Evolutionary conservation across 2,113 vertebrate species (phyloP).

Genomic region (Todiramphus saurophagus): DNA sequence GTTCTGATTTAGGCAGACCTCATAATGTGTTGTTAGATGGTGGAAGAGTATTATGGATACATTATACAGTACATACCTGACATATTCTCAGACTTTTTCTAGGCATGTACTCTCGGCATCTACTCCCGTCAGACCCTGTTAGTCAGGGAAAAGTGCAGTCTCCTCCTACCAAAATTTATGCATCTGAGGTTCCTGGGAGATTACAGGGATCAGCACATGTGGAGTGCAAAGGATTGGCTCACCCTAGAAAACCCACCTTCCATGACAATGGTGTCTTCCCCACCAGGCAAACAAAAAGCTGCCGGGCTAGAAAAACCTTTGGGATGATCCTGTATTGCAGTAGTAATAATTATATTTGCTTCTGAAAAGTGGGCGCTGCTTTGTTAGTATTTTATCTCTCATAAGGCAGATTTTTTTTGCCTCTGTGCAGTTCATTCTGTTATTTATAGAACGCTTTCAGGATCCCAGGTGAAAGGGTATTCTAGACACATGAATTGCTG

Average conservation of each 20-base stretch:
- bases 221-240: background rate
- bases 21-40: background rate
- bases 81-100: background rate
- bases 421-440: background rate
- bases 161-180: background rate
- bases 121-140: background rate
- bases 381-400: background rate
- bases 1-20: background rate
- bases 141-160: background rate
- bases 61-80: background rate
- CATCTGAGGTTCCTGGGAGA: background rate
- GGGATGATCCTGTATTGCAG: background rate
- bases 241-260: background rate
- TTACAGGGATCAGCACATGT: background rate
- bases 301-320: background rate
- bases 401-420: background rate
- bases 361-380: background rate
- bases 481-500: background rate
- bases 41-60: background rate
- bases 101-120: background rate
- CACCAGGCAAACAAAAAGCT: background rate
- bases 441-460: background rate
- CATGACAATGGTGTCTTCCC: rapidly evolving
- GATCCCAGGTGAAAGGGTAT: background rate
- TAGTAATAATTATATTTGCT: background rate